Conservation (phyloP, 2,113 vertebrate genomes). For the Hippopotamus amphibius region DNA sequence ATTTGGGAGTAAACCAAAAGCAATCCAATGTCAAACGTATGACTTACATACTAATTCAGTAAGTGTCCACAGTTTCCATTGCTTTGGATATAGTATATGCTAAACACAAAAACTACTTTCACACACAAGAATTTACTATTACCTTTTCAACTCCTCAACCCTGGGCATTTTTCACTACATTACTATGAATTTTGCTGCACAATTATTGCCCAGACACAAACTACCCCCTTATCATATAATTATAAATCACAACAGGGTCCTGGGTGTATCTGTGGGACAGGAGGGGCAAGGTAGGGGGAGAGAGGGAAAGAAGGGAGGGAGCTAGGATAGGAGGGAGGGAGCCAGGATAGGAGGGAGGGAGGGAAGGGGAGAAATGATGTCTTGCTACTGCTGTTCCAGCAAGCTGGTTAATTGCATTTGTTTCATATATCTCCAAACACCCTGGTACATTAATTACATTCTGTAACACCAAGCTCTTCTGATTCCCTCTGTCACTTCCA, state of each 20-base stretch:
- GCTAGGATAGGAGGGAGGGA: background rate
- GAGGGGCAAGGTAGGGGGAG: constrained; percentile 30
- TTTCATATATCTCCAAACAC: constrained; percentile 86
- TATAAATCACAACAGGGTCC: constrained; percentile 80
- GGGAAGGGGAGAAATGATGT: constrained; percentile 80
- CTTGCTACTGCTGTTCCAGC: constrained; percentile 79
- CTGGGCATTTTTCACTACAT: background rate
- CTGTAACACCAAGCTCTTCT: constrained; percentile 85
- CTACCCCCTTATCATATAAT: background rate
- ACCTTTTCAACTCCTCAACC: constrained; percentile 49
- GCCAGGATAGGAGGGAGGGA: background rate
- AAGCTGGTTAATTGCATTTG: constrained; percentile 89
- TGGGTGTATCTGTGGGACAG: constrained; percentile 68
- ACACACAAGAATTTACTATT: background rate
- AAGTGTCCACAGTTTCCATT: constrained; percentile 26
- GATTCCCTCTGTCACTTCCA: constrained; percentile 87
- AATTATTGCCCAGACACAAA: background rate
- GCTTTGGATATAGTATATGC: constrained; percentile 8
- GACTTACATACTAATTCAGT: constrained; percentile 33
- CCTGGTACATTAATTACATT: constrained; percentile 87
- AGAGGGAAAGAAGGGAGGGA: constrained; percentile 69
- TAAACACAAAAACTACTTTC: constrained; percentile 60
- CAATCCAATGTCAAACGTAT: constrained; percentile 67
- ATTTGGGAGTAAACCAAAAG: constrained; percentile 69
- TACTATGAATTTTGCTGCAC: constrained; percentile 17